Conservation (phyloP, 1,140 invertebrate species). For the Sipha flava region DNA sequence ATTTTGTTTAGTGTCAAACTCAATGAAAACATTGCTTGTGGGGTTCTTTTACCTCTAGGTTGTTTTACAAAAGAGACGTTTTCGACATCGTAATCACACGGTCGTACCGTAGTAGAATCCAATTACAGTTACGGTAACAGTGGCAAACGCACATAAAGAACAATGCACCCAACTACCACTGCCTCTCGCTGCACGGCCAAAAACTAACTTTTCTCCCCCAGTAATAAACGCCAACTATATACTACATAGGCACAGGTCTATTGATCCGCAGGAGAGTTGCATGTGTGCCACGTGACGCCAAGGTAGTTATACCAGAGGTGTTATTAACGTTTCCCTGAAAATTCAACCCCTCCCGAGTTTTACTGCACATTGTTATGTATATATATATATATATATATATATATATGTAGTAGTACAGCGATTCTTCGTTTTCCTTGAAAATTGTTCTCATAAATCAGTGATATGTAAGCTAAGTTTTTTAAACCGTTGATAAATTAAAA, state of each 20-base stretch:
- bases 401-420: too few species aligned
- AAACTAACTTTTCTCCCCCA: conserved; percentile 30
- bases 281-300: not conserved
- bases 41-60: not conserved
- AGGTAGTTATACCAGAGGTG: not conserved
- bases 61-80: conserved; percentile 18
- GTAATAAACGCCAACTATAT: conserved; percentile 25
- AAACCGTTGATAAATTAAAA: not conserved
- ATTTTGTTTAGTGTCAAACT: not conserved
- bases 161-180: not conserved
- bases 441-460: not conserved
- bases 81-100: conserved; percentile 28
- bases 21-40: conserved; percentile 1
- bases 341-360: not conserved
- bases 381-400: not conserved
- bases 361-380: not conserved
- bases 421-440: not conserved
- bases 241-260: not conserved
- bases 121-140: conserved; percentile 18
- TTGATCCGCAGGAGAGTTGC: conserved; percentile 10
- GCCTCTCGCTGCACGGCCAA: not conserved
- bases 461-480: not conserved
- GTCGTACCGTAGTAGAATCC: conserved; percentile 12
- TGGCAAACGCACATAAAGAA: conserved; percentile 17
- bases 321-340: not conserved